Evolutionary conservation across 2,797 vertebrate species (phyloP).

Genomic region (Ataeniobius toweri): DNA sequence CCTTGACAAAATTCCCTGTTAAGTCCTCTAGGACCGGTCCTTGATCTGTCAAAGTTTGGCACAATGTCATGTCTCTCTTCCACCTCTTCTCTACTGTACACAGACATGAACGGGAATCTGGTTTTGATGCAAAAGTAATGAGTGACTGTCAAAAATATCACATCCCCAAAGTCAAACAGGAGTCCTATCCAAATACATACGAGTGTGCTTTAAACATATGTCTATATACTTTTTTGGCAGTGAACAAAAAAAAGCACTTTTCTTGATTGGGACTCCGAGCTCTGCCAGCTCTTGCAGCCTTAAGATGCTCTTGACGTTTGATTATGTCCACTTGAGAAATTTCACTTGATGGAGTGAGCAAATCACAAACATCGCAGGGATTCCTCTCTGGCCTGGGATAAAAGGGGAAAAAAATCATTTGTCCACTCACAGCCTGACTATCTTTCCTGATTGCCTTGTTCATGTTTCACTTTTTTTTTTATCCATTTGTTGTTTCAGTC

Average conservation of each 20-base stretch:
- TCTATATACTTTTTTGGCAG: slow-evolving; percentile 93
- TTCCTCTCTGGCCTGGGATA: slow-evolving; percentile 82
- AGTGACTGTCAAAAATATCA: slow-evolving; percentile 86
- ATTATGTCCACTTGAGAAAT: slow-evolving; percentile 87
- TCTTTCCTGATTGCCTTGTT: slow-evolving; percentile 54
- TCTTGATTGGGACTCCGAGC: slow-evolving; percentile 87
- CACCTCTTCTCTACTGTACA: slow-evolving; percentile 52
- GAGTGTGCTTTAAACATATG: slow-evolving; percentile 93
- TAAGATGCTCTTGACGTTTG: slow-evolving; percentile 83
- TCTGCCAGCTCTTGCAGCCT: slow-evolving; percentile 79
- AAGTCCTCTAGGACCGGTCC: slow-evolving; percentile 69
- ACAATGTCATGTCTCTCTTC: slow-evolving; percentile 70
- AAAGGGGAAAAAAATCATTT: slow-evolving; percentile 74
- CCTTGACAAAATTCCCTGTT: slow-evolving; percentile 65
- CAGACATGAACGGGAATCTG: slow-evolving; percentile 64
- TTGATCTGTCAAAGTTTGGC: slow-evolving; percentile 81
- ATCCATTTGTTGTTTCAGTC: slow-evolving; percentile 54
- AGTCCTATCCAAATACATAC: slow-evolving; percentile 70
- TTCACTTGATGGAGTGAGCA: slow-evolving; percentile 83
- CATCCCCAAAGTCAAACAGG: slow-evolving; percentile 87
- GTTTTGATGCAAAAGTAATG: slow-evolving; percentile 85
- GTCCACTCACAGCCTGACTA: slow-evolving; percentile 84
- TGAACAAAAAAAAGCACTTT: slow-evolving; percentile 93
- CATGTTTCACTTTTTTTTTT: slow-evolving; percentile 42
- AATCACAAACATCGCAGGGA: slow-evolving; percentile 86